Conservation (phyloP, 1,140 invertebrate species). For the Linepithema humile region DNA sequence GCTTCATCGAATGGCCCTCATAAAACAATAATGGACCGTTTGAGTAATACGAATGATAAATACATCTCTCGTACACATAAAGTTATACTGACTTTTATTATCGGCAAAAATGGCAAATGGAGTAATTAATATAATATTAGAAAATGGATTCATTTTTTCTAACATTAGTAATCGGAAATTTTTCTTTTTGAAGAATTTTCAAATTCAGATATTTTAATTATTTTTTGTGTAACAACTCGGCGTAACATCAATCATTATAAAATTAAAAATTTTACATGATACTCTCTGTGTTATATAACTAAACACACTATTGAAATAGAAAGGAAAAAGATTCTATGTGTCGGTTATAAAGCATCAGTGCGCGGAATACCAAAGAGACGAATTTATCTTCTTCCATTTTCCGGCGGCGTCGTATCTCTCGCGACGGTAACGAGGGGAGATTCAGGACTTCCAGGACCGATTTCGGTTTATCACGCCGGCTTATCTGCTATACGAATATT, state of each 20-base stretch:
- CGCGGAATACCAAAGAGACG: slow-evolving; percentile 52
- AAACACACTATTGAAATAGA: not conserved
- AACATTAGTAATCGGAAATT: not conserved
- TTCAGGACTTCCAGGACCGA: slow-evolving; percentile 61
- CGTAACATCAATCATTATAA: not conserved
- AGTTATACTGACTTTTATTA: not conserved
- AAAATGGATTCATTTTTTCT: not conserved
- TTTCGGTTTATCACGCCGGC: slow-evolving; percentile 68
- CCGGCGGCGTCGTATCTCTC: slow-evolving; percentile 52
- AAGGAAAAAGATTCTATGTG: not conserved
- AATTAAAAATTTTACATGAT: not conserved
- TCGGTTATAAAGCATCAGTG: slow-evolving; percentile 55
- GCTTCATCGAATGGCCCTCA: slow-evolving; percentile 21
- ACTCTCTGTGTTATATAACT: not conserved
- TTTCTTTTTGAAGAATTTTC: not conserved
- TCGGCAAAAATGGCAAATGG: not conserved
- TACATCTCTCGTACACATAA: not conserved
- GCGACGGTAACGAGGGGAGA: slow-evolving; percentile 57
- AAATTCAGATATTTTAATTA: not conserved
- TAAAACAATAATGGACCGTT: slow-evolving; percentile 48
- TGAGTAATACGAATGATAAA: slow-evolving; percentile 27
- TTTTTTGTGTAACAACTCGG: not conserved
- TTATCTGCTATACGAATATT: slow-evolving; percentile 77
- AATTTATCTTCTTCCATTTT: slow-evolving; percentile 71
- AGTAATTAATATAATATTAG: not conserved